Evolutionary conservation across 2,888 invertebrate species (phyloP).

Genomic region (Plebejus argus): DNA sequence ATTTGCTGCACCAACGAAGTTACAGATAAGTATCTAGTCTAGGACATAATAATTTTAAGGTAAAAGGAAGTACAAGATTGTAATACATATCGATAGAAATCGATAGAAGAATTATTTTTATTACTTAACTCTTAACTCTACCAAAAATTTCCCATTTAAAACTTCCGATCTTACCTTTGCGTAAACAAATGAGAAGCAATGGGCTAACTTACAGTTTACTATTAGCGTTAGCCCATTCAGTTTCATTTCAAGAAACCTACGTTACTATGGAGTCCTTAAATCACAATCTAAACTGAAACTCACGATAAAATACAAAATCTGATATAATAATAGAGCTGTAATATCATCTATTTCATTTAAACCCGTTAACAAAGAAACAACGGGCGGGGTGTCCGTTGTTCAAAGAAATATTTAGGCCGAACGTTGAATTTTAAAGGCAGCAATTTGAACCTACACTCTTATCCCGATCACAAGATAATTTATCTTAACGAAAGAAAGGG

Average conservation of each 20-base stretch:
- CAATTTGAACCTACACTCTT: constrained; percentile 81
- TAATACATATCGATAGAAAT: too few relatives aligned
- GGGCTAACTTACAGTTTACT: too few relatives aligned
- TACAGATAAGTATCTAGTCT: too few relatives aligned
- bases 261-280: not conserved
- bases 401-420: constrained; percentile 74
- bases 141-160: too few relatives aligned
- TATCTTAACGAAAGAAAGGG: constrained; percentile 81
- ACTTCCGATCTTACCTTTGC: too few relatives aligned
- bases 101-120: too few relatives aligned
- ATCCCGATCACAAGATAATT: constrained; percentile 80
- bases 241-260: not conserved
- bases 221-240: too few relatives aligned
- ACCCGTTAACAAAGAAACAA: constrained; percentile 42
- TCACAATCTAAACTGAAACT: not conserved
- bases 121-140: too few relatives aligned
- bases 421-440: constrained; percentile 78
- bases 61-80: too few relatives aligned
- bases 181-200: too few relatives aligned
- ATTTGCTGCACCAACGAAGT: too few relatives aligned
- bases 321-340: constrained; percentile 27
- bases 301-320: not conserved
- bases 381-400: constrained; percentile 51
- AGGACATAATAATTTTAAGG: too few relatives aligned
- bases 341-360: constrained; percentile 32